Base-by-base conservation (phyloP, 64 coral and sea anemone genomes). In the Actinia tenebrosa region DNA sequence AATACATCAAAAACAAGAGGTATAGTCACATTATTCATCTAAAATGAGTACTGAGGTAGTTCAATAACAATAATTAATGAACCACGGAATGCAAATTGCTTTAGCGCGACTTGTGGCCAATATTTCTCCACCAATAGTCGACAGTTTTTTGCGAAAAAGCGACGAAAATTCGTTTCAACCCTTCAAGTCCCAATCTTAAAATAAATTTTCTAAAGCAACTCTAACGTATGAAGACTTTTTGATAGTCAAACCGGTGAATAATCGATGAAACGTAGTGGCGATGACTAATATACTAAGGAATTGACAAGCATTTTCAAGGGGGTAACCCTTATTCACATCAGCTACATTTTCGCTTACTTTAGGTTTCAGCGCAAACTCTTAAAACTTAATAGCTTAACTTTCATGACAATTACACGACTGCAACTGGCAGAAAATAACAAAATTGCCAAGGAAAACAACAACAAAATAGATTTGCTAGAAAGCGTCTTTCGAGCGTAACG, bases 401-500 rank as follows among this genome's bases (percentile, higher is more conserved):
- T 75, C 0, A 75, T 9, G 69, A 23, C 10, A 75, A 75, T 42
- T 25, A 75, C 3, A 30, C 10, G 42, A 75, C 26, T 75, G 5
- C 2, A n/a, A 10, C 26, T 30, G 25, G 19, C 63, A 66, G 69
- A 75, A 42, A 75, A 30, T 30, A 60, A n/a, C 55, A 45, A 18
- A 85, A 37, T 62, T 19, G 8, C 10, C 4, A 16, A 59, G 22
- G 43, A 61, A 45, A 62, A 85, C 10, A 18, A 37, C 8, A 10
- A n/a, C 42, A 64, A 60, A 85, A 63, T 27, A 5, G 10, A 61
- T 59, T 85, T 37, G 30, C 30, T 16, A 17, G 30, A 85, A 56
- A 37, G 83, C 83, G 83, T 61, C 83, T 44, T 46, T 85, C 83
- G 42, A 63, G 83, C 83, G 83, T 61, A 85, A 85, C 58, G 18